phyloP scores from a whole-genome alignment of 2,113 vertebrate species.

The Lynx canadensis region DNA sequence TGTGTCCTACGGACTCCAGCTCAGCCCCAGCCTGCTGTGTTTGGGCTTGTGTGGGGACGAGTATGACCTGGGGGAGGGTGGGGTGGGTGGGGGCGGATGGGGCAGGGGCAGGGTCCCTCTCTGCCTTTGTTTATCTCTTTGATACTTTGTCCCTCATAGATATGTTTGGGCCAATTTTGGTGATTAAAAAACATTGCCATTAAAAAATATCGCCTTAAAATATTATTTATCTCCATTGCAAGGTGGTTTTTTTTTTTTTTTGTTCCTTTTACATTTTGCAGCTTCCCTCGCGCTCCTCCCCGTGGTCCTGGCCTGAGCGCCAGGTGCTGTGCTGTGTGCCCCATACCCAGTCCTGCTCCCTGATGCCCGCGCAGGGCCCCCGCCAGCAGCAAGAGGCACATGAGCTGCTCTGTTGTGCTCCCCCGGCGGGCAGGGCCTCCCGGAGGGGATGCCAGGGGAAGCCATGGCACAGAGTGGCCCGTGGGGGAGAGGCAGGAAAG shows the following conservation, averaged over 20 bases:
- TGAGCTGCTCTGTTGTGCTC: too few species aligned
- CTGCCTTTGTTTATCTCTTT: too few species aligned
- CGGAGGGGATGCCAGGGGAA: too few species aligned
- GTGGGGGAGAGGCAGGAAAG: neutral
- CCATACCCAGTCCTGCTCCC: neutral
- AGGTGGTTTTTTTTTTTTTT: neutral
- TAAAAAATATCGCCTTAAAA: neutral
- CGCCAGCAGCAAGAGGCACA: neutral
- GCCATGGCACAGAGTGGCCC: neutral
- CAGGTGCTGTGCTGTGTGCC: neutral
- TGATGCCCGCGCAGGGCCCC: too few species aligned
- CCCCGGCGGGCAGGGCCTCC: neutral
- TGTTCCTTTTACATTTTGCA: neutral
- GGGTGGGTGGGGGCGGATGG: accelerated
- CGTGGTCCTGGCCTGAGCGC: neutral
- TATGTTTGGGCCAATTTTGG: neutral
- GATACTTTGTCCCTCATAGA: neutral
- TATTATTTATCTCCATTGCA: neutral
- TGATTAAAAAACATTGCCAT: neutral
- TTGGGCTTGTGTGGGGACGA: accelerated
- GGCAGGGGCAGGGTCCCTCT: neutral
- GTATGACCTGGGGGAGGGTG: neutral
- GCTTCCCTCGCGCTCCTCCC: neutral
- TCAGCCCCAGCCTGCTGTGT: accelerated
- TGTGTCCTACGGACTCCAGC: neutral